A percentile compares a stretch with the other conserved stretches of the same genome.
These are phyloP conservation scores for Meliscaeva auricollis DNA, from an alignment of 2,888 invertebrate species.

Conservation along the genomic window DNA sequence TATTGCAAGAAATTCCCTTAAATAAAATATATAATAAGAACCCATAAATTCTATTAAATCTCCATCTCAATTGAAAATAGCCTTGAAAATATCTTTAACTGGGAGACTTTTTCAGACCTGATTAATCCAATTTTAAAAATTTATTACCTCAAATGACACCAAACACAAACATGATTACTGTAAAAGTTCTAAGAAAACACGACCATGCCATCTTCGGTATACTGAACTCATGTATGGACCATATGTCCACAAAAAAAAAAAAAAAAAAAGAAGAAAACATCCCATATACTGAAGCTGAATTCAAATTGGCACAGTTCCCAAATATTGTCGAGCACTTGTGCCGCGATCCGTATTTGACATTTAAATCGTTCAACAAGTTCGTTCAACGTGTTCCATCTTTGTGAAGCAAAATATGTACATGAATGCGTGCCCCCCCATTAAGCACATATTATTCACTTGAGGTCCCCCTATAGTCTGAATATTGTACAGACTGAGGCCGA, in stretches of 20 bases:
- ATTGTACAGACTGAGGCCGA: neutral
- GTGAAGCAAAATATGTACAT: slow-evolving; percentile 48
- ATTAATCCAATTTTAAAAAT: slow-evolving; percentile 69
- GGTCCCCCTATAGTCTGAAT: slow-evolving; percentile 16
- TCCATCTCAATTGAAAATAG: slow-evolving; percentile 5
- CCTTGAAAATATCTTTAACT: slow-evolving; percentile 54
- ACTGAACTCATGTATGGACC: slow-evolving; percentile 38
- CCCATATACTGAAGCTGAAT: slow-evolving; percentile 23
- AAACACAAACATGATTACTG: slow-evolving; percentile 50
- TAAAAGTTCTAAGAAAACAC: slow-evolving; percentile 60
- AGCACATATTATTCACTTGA: slow-evolving; percentile 71
- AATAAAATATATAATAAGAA: neutral
- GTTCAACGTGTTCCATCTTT: slow-evolving; percentile 32
- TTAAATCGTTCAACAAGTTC: slow-evolving; percentile 70
- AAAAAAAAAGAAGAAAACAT: slow-evolving; percentile 29
- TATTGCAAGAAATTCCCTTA: too few relatives aligned
- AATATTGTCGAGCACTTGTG: slow-evolving; percentile 73
- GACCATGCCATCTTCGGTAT: slow-evolving; percentile 32
- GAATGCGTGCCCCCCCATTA: slow-evolving; percentile 68
- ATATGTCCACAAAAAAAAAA: slow-evolving; percentile 45
- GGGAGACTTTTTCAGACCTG: slow-evolving; percentile 35
- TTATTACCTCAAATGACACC: slow-evolving; percentile 68
- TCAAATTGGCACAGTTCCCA: slow-evolving; percentile 69
- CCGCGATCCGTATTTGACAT: slow-evolving; percentile 57
- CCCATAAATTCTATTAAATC: neutral